These are phyloP conservation scores for Eupithecia dodoneata DNA, from an alignment of 2,888 invertebrate genomes.

Conservation along the genomic window DNA sequence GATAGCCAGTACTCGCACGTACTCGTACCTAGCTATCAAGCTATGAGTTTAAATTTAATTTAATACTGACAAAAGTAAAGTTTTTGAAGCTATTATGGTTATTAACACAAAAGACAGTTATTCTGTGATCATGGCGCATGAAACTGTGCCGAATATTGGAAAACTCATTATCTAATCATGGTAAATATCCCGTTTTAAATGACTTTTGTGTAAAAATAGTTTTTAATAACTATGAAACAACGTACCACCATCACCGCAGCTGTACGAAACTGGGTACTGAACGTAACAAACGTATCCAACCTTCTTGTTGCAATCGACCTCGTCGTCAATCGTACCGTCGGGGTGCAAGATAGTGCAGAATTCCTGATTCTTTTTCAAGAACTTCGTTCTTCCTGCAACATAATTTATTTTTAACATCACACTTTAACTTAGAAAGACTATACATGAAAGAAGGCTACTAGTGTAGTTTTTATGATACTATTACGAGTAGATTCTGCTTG, in stretches of 20 bases:
- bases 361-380: neutral
- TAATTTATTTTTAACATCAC: neutral
- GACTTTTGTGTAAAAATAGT: too few relatives aligned
- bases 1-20: too few relatives aligned
- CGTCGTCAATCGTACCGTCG: constrained; percentile 5
- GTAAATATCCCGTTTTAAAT: too few relatives aligned
- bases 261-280: neutral
- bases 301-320: neutral
- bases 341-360: constrained; percentile 8
- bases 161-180: too few relatives aligned
- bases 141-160: too few relatives aligned
- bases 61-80: too few relatives aligned
- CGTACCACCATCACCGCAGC: constrained; percentile 5
- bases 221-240: neutral
- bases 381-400: neutral
- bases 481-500: too few relatives aligned
- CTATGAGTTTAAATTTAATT: too few relatives aligned
- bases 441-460: neutral
- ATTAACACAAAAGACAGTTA: too few relatives aligned
- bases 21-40: too few relatives aligned
- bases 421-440: neutral
- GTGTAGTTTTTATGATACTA: neutral
- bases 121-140: too few relatives aligned
- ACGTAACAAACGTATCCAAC: constrained; percentile 8
- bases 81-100: too few relatives aligned